Evolutionary conservation across 1,140 invertebrate species (phyloP), one percentile per base, ranked within the genome.

Genomic region (Metaphire vulgaris): DNA sequence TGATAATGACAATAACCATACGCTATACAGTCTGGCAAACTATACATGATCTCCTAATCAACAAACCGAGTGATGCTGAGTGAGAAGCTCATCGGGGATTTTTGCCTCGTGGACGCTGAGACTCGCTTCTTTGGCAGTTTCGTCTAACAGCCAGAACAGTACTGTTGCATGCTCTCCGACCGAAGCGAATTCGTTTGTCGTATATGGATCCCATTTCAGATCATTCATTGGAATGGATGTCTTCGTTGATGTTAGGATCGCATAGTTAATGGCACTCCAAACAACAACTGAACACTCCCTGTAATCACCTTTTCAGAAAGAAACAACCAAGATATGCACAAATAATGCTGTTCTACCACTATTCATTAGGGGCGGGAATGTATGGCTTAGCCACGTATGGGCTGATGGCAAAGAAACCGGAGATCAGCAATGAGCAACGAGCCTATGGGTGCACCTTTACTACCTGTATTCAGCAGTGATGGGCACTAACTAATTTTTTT

Each of bases 111-210:
- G 85, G 15, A 86, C 82, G 78, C 82, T 85, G 0, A 86, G 81
- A 31, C 80, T 75, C 73, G 80, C 79, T 28, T 79, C 80, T 6
- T 72, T 71, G 1, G 56, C 41, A 14, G 82, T 83, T 73, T 86
- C 85, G 74, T 86, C 84, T 65, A 86, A 75, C 74, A 85, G 76
- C 84, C 85, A 86, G 77, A 86, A 85, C 69, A 81, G 74, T 28
- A 86, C 75, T 15, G 79, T 79, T 65, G 81, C 82, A 68, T 81
- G 77, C 28, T 81, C 81, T 14, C 84, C 84, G 1, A 85, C 83
- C 0, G 83, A 81, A 1, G 82, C 80, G 80, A 86, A 85, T 77
- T 86, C 84, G 77, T 86, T 86, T 31, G 81, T 81, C 32, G 83
- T 82, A 71, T 79, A 82, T 1, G 85, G 84, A 76, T 86, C 85